Evolutionary conservation across 2,113 vertebrate species (phyloP).

Genomic region (Aleadryas rufinucha): DNA sequence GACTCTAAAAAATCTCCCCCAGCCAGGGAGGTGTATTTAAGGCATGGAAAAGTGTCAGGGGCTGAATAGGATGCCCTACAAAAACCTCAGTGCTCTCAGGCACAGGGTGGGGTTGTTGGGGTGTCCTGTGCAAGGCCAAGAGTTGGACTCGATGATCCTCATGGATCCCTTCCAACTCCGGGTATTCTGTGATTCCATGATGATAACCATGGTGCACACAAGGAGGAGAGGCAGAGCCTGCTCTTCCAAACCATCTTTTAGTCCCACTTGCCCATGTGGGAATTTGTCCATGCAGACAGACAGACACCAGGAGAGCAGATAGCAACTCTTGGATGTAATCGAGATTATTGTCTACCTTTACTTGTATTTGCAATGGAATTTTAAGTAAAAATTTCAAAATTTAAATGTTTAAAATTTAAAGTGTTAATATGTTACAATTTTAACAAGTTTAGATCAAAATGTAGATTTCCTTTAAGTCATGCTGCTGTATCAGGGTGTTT

Average conservation of each 20-base stretch:
- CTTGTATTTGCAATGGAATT: background rate
- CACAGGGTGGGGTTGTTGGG: too few relatives aligned
- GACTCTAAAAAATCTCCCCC: too few relatives aligned
- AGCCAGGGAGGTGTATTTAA: too few relatives aligned
- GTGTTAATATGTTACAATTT: too few relatives aligned
- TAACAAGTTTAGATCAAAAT: background rate
- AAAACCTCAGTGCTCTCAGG: background rate
- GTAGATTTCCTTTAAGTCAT: background rate
- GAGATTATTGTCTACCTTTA: background rate
- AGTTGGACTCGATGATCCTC: rapidly evolving
- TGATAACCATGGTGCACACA: too few relatives aligned
- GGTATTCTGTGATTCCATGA: background rate
- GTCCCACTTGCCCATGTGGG: rapidly evolving
- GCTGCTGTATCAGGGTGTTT: background rate
- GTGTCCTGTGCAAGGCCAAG: background rate
- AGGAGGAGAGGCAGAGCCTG: background rate
- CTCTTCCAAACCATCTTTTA: background rate
- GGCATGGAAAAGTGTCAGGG: too few relatives aligned
- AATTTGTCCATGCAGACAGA: background rate
- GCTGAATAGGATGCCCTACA: background rate
- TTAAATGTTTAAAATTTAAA: background rate
- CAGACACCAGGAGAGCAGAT: background rate
- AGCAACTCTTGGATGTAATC: background rate
- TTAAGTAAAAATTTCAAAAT: background rate
- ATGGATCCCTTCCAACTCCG: background rate